Evolutionary conservation across 2,888 invertebrate species (phyloP), one percentile per base, ranked within the genome.

Genomic region (Calameuta idolon): DNA sequence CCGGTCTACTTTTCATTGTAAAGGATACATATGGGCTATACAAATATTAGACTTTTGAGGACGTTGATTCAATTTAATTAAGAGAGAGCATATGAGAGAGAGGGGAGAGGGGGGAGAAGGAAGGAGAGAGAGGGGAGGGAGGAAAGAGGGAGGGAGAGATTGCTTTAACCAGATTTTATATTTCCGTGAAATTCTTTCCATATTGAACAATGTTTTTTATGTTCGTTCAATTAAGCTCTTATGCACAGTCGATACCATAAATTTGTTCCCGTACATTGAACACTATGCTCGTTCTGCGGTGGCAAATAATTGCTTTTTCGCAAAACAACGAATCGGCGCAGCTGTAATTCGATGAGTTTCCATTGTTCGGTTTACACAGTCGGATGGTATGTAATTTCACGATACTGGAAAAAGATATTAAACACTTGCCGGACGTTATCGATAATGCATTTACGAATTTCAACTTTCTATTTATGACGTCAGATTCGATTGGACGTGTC

Each of bases 91-190:
- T 12, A 12, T 12, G 35, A 3, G 11, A 11, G 35, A 11, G 35
- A 11, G 35, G 11, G 34, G 1, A 11, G 5, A 4, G 4, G 34
- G 4, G 4, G 11, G 9, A 11, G 34, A 34, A 11, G 11, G 1
- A 11, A 1, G 0, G 11, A 11, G 34, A 0, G 34, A 9, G 34
- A 0, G 34, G 5, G 4, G 1, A 4, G 9, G 9, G 1, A 9
- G 1, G 34, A 11, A 0, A 37, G 40, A 15, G 23, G 5, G 23
- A 9, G 1, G 1, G 0, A 55, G 55, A 5, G 23, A 55, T 55
- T 15, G 15, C 15, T 23, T 55, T 15, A 23, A 55, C 9, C 55
- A 55, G 23, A 55, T 55, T 23, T 23, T 23, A 23, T 55, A 55
- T 55, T 55, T 55, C 9, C 55, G 55, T 55, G 1, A 55, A 23